Evolutionary conservation across 1,140 invertebrate genomes (phyloP), one percentile per base, ranked within the genome.

Genomic region (Pseudomyrmex flavicornis): DNA sequence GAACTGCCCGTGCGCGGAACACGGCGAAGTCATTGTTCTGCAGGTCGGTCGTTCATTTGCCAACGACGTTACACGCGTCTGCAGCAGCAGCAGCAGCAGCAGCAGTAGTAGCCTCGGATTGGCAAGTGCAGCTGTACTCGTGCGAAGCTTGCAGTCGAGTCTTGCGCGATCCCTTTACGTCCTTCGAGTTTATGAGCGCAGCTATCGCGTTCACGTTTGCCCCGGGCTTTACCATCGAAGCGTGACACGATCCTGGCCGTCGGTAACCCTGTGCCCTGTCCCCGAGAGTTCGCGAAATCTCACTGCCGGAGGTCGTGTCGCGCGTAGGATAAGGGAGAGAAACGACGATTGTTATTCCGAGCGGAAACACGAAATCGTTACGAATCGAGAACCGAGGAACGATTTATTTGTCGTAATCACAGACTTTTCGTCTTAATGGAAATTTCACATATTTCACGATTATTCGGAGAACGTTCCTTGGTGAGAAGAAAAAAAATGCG

Each of bases 161-260:
- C 69, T 44, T n/a, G 35, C 44, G 26, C 76, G 63, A 86, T 88
- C 85, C 86, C 72, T 90, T 88, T 87, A 88, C 83, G 76, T 69
- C 59, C 69, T n/a, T 63, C 69, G 75, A 85, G 75, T 90, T 90
- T 90, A 90, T 68, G 73, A 66, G 56, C 44, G 26, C 66, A 80
- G 54, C 35, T 79, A 69, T 87, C 79, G 72, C 83, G 82, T 84
- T 73, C 69, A 83, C 74, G 83, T 87, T 85, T 72, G 63, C 85
- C 80, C 46, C 80, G 63, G 35, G 84, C 74, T 86, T 88, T 86
- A 88, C 54, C 72, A 66, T 58, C 59, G 46, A 68, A 52, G 70
- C 76, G 82, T 84, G 87, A 84, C 82, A 84, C 75, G 72, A 72
- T 22, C 46, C 80, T 76, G 44, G 59, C 52, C 26, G 15, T 54